phyloP scores from a whole-genome alignment of 2,888 invertebrate genomes.

The Eucriotettix oculatus region DNA sequence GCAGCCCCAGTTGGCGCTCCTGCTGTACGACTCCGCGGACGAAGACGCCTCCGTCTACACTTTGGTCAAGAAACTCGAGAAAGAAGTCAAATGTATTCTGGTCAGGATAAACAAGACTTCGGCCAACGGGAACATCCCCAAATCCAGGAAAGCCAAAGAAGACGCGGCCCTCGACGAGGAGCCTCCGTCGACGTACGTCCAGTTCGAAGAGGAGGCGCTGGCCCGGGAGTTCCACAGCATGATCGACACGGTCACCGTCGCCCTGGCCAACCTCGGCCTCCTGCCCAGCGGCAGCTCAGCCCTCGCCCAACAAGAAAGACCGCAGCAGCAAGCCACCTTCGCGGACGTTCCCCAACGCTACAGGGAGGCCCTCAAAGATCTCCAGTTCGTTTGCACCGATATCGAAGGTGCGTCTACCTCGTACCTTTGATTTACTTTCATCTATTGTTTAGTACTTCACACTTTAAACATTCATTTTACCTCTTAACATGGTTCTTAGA shows the following conservation, averaged over 20 bases:
- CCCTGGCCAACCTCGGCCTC: conserved; percentile 2
- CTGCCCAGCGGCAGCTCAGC: background rate
- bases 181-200: background rate
- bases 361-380: conserved; percentile 9
- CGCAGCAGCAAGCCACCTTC: no score
- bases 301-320: no score
- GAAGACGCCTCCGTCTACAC: conserved; percentile 10
- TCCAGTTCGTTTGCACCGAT: conserved; percentile 13
- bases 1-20: conserved; percentile 7
- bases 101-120: conserved; percentile 3
- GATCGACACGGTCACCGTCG: conserved; percentile 3
- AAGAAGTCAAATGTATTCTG: conserved; percentile 6
- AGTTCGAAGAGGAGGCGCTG: conserved; percentile 6
- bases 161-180: background rate
- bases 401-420: conserved; percentile 13
- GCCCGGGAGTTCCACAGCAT: conserved; percentile 9
- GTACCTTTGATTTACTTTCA: no score
- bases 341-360: background rate
- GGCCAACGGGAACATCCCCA: conserved; percentile 4
- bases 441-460: no score
- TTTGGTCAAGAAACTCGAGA: conserved; percentile 7
- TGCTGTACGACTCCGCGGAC: conserved; percentile 11
- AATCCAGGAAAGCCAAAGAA: background rate
- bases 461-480: no score
- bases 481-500: no score